Evolutionary conservation across 1,140 invertebrate species (phyloP), one percentile per base, ranked within the genome.

Genomic region (Ceratoteleas bidentatus): DNA sequence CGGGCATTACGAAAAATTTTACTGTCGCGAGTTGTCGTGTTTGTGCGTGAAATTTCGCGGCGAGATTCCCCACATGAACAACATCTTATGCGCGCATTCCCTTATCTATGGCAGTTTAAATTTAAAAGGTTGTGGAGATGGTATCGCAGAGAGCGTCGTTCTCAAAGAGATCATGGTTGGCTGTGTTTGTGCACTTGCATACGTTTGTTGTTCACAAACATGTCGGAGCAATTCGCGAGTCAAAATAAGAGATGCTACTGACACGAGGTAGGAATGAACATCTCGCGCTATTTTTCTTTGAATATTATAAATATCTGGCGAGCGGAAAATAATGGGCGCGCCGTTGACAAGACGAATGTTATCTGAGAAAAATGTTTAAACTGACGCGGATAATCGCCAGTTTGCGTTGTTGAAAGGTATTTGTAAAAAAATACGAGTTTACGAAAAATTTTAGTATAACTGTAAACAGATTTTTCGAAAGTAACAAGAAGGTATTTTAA

Each of bases 101-200:
- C 65, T 81, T 81, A 81, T 81, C 78, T 81, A 57, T 70, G 65
- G 66, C 38, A 75, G 70, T 75, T 81, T 81, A 81, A 69, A 81
- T 81, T 81, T 65, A 75, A 75, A 75, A 74, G 65, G 65, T 54
- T 32, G 70, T 64, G 32, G 13, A 60, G 56, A 57, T 56, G 69
- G 40, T 61, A 64, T 69, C 50, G 58, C 33, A 43, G 33, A 74
- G 43, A 49, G 13, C 70, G 47, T n/a, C 64, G 60, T 50, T 62
- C 61, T 76, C 61, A 79, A 79, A 73, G 68, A 73, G 62, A 79
- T 79, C 69, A 45, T 15, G n/a, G 15, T 52, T 70, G 36, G 10
- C 7, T 69, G 56, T 72, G 14, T 57, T 49, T 40, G 65, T 77
- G 33, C 47, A 43, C 34, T 47, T 62, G 3, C 57, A 32, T 66